Percentiles rank a stretch among this genome's conserved stretches.
These are phyloP conservation scores for Meloidogyne hapla DNA, from an alignment of 1,140 invertebrate genomes.

Conservation along the genomic window DNA sequence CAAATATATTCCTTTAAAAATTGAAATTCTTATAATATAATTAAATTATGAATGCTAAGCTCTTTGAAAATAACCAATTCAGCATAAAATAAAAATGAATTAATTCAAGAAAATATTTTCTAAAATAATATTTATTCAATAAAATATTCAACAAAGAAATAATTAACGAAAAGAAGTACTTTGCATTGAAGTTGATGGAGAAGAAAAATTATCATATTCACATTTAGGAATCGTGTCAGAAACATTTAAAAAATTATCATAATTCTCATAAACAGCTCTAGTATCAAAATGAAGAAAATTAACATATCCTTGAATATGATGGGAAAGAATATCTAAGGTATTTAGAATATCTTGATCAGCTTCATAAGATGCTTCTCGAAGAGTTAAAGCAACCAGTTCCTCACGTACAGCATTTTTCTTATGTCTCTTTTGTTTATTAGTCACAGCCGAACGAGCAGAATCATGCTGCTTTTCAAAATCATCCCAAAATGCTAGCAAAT, in stretches of 20 bases:
- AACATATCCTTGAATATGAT: not conserved
- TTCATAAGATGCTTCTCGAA: not conserved
- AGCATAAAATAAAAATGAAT: not conserved
- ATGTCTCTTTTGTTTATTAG: not conserved
- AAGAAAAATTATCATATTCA: not conserved
- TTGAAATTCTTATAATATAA: not conserved
- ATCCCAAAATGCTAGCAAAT: not conserved
- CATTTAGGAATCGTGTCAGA: not conserved
- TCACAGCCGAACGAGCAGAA: not conserved
- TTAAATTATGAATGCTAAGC: too few species aligned
- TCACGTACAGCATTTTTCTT: not conserved
- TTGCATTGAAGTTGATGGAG: constrained; percentile 1
- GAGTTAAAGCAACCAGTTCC: not conserved
- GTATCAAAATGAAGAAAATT: constrained; percentile 6
- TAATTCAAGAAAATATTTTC: not conserved
- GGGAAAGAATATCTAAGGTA: not conserved
- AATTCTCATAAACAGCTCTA: not conserved
- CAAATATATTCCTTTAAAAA: not conserved
- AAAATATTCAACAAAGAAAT: not conserved
- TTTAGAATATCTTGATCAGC: not conserved
- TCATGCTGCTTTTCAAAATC: constrained; percentile 2
- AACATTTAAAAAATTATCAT: not conserved
- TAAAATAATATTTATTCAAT: not conserved
- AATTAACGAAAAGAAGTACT: not conserved
- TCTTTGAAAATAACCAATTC: not conserved